Base-by-base conservation (phyloP, 2,888 invertebrate species). In the Argyresthia albistria region DNA sequence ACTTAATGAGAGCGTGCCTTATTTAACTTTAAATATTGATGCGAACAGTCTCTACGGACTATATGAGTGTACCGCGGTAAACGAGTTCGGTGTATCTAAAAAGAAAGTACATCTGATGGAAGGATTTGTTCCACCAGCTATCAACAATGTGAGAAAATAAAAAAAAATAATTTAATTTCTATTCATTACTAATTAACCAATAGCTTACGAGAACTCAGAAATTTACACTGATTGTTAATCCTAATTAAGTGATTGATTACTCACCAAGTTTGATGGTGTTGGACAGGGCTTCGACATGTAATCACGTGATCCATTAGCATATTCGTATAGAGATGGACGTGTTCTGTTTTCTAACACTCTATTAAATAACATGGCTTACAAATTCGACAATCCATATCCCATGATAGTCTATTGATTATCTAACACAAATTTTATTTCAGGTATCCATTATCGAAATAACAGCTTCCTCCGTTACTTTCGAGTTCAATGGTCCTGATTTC, bases 391-490 rank as follows among this genome's bases (percentile, higher is more conserved):
- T n/a, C n/a, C n/a, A n/a, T n/a, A n/a, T n/a, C n/a, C n/a, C n/a
- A n/a, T n/a, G n/a, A n/a, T 25, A 25, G 25, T 25, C n/a, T 25
- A 25, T 2, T 25, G 25, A 25, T 25, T 25, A 4, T 4, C 25
- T 4, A 25, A 25, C 25, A 25, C 3, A 25, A 2, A 25, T 25
- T 25, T 25, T 25, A 48, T 46, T 47, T 43, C 59, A 86, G 86
- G 66, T 65, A 53, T 35, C 62, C 63, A 50, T 62, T 54, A 68
- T 70, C 43, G 37, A 47, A 35, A 39, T 46, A 1, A 50, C 53
- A 16, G 70, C 81, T 37, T 72, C 76, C 16, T 73, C 83, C 37
- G 71, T 68, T 0, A 71, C 68, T 1, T 86, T 84, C 52, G 43
- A 56, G 10, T 69, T 84, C 7, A 57, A 60, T n/a, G 60, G 59